Conservation (phyloP, 2,888 invertebrate species). For the Leptinotarsa peninsularis region DNA sequence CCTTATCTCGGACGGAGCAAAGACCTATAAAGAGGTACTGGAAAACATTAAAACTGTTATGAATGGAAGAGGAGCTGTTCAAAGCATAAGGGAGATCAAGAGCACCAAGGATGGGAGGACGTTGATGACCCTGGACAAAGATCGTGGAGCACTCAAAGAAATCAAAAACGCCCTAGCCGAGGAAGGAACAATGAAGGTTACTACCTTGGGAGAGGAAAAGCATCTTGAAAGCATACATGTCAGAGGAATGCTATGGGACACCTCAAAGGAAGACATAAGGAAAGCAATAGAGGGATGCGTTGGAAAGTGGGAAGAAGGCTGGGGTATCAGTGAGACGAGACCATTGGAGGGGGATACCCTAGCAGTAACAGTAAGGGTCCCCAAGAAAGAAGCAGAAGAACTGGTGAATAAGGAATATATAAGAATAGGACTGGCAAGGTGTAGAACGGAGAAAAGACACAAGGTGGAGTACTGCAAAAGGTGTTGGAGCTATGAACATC, state of each 20-base stretch:
- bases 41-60: background rate
- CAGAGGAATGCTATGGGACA: slow-evolving; percentile 7
- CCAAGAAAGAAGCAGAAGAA: background rate
- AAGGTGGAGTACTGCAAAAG: background rate
- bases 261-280: slow-evolving; percentile 4
- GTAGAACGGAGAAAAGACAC: background rate
- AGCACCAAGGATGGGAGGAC: slow-evolving; percentile 3
- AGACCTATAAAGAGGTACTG: slow-evolving; percentile 1
- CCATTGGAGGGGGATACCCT: background rate
- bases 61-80: background rate
- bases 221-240: slow-evolving; percentile 17
- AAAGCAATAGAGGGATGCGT: background rate
- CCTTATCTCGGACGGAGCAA: slow-evolving; percentile 1
- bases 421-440: background rate
- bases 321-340: background rate
- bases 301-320: slow-evolving; percentile 4
- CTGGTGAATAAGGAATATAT: background rate
- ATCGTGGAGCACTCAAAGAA: slow-evolving; percentile 2
- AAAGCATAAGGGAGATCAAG: slow-evolving; percentile 3
- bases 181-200: background rate
- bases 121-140: slow-evolving; percentile 19
- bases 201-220: background rate
- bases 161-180: background rate
- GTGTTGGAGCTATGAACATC: no score
- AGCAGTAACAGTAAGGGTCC: slow-evolving; percentile 1